These are phyloP conservation scores for Notarius quadriscutis DNA, from an alignment of 2,113 vertebrate genomes.

Conservation along the genomic window DNA sequence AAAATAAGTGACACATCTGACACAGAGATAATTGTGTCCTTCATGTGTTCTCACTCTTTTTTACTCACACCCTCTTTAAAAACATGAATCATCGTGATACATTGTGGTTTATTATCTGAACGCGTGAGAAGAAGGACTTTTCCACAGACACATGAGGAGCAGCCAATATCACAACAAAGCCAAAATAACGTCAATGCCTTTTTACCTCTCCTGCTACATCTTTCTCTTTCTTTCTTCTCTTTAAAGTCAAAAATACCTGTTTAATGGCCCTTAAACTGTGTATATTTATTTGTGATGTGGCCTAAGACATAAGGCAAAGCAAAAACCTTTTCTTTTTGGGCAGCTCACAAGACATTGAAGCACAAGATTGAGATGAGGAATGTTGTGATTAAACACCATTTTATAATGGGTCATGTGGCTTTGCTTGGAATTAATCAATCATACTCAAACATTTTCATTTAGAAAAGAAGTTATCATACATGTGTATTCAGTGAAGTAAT, in stretches of 20 bases:
- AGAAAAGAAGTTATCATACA: not conserved
- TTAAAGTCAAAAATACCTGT: slow-evolving; percentile 6
- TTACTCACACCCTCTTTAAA: not conserved
- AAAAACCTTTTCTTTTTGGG: not conserved
- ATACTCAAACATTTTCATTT: not conserved
- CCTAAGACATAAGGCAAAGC: not conserved
- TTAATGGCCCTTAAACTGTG: not conserved
- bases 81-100: not conserved
- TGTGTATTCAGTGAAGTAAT: not conserved
- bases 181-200: not conserved
- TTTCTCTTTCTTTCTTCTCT: not conserved
- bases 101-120: not conserved
- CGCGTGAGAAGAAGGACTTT: slow-evolving; percentile 6
- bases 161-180: not conserved
- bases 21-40: too few species aligned
- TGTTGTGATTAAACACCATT: not conserved
- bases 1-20: not conserved
- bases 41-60: not conserved
- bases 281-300: not conserved
- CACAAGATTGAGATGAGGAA: not conserved
- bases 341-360: not conserved
- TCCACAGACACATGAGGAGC: not conserved
- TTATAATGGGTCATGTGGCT: not conserved
- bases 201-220: not conserved
- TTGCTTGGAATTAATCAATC: not conserved